Base-by-base conservation (phyloP, 2,888 invertebrate genomes). In the Pelosia muscerda region DNA sequence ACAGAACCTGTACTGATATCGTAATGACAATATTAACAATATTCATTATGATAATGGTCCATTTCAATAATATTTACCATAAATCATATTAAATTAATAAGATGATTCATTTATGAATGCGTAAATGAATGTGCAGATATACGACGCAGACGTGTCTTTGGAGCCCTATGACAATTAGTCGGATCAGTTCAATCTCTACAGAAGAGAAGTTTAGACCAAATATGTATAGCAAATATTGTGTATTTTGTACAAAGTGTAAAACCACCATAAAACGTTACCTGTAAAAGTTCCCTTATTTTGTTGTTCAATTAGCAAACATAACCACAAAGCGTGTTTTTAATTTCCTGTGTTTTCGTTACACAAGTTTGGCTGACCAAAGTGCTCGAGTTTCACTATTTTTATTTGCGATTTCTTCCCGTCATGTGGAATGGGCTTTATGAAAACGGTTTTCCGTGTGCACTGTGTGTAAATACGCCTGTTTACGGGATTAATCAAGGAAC, bases 391-490 rank as follows among this genome's bases (percentile, higher is more conserved):
- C 19, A 26, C 19, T 28, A 8, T 25, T 25, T 55, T 55, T 15
- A 34, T 63, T 63, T 19, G 15, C 6, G 22, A 23, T 34, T 55
- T 55, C 8, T 34, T 63, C 5, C 34, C 0, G 10, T 55, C 55
- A 19, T 74, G 76, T 80, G 63, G 22, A 70, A 15, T n/a, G 19
- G 25, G 66, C 78, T 25, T 79, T 72, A 79, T 54, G 64, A 31
- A 73, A 79, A 64, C 68, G 66, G 63, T 69, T 75, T 69, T 66
- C 74, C 77, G 72, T 70, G 76, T 77, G 79, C 79, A 81, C 58
- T 71, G 77, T 77, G 79, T 80, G 81, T 80, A 83, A 83, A 83
- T 80, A 85, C 75, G 76, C 74, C 76, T 83, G 83, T 85, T 83
- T 84, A 81, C 79, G 69, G 77, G 81, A 81, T 84, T 84, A 84